phyloP scores from a whole-genome alignment of 2,888 invertebrate genomes.

The Lasioglossum villosulum region DNA sequence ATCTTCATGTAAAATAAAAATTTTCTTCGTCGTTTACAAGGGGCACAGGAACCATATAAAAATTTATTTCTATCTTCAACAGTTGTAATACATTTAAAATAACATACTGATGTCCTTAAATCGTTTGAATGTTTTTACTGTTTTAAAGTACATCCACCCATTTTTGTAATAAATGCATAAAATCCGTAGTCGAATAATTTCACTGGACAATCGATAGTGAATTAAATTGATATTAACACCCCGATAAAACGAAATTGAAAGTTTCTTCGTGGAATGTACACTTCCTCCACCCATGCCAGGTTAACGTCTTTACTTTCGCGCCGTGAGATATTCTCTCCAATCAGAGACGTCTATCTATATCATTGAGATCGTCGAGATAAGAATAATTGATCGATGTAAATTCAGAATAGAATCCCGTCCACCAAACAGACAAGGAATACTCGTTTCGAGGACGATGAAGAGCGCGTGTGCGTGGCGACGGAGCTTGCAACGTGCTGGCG shows the following conservation, averaged over 20 bases:
- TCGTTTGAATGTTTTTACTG: too few species aligned
- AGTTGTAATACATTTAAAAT: too few species aligned
- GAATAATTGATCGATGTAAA: conserved; percentile 41
- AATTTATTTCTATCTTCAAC: too few species aligned
- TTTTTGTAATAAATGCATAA: too few species aligned
- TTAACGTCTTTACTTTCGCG: neutral
- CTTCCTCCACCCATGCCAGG: neutral
- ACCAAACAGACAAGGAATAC: conserved; percentile 42
- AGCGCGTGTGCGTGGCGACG: conserved; percentile 71
- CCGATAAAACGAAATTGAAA: neutral
- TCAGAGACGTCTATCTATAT: neutral
- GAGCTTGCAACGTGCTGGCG: conserved; percentile 60
- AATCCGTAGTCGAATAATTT: neutral
- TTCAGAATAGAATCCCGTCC: conserved; percentile 26
- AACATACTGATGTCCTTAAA: too few species aligned
- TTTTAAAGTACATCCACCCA: too few species aligned
- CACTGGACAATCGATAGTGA: neutral
- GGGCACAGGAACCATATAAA: too few species aligned
- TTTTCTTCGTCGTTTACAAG: too few species aligned
- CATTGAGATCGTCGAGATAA: conserved; percentile 14
- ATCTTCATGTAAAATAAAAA: too few species aligned
- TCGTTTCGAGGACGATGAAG: conserved; percentile 56
- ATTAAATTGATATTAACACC: neutral
- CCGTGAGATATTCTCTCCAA: neutral
- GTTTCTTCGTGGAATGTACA: neutral